phyloP scores from a whole-genome alignment of 92 coral and sea anemone genomes.

The Siderastrea radians region DNA sequence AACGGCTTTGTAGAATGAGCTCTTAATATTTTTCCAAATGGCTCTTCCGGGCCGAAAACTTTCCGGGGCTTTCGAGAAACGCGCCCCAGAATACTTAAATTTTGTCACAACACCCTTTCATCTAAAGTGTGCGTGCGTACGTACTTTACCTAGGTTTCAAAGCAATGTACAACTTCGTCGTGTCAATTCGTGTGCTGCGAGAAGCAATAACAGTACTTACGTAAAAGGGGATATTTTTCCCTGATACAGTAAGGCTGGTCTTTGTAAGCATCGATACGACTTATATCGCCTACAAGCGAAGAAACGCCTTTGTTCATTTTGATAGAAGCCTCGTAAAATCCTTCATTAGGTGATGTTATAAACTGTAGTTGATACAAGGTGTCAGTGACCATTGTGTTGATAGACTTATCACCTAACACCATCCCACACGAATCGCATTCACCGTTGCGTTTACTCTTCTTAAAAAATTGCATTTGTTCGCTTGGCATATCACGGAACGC shows the following conservation, averaged over 20 bases:
- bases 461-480: slow-evolving; percentile 71
- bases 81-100: too few relatives aligned
- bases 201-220: slow-evolving; percentile 43
- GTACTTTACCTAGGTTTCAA: too few relatives aligned
- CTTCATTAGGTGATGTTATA: slow-evolving; percentile 80
- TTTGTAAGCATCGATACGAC: slow-evolving; percentile 32
- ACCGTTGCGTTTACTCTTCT: slow-evolving; percentile 44
- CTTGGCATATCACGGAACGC: slow-evolving; percentile 91
- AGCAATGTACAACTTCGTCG: too few relatives aligned
- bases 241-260: slow-evolving; percentile 17
- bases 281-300: slow-evolving; percentile 20
- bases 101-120: too few relatives aligned
- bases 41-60: too few relatives aligned
- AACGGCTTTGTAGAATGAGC: too few relatives aligned
- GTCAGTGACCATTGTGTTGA: slow-evolving; percentile 63
- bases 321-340: slow-evolving; percentile 83
- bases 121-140: too few relatives aligned
- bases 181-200: too few relatives aligned
- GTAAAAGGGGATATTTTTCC: neutral
- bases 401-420: slow-evolving; percentile 56
- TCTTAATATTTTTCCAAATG: too few relatives aligned
- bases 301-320: slow-evolving; percentile 11
- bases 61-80: too few relatives aligned
- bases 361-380: slow-evolving; percentile 87
- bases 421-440: slow-evolving; percentile 77